Base-by-base conservation (phyloP, 2,888 invertebrate genomes). In the Phytoseiulus persimilis region DNA sequence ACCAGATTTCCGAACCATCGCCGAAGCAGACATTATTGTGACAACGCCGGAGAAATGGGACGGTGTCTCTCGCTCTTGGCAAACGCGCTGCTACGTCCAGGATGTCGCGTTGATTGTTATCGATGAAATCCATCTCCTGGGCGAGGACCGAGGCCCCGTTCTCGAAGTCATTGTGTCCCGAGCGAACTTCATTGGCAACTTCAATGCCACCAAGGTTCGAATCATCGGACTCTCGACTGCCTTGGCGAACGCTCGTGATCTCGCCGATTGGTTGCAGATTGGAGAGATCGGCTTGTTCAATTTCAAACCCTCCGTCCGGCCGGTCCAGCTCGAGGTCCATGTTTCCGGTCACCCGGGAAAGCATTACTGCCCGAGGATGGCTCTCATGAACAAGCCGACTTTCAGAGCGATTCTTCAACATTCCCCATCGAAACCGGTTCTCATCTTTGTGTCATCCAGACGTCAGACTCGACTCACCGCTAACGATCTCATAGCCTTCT, bases 41-140 rank as follows among this genome's bases (percentile, higher is more conserved):
- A 99, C 99, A 0, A 99, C 99, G 0, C 99, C 99, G 0, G 99
- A 99, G 93, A 99, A 99, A 93, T 99, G 99, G 99, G 99, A 99
- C 93, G 99, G 99, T 90, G 97, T 99, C 92, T 98, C 98, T 93
- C 95, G 99, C 90, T 97, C 97, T 91, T 99, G 99, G 99, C 98
- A 98, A 92, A 98, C 97, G 0, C 94, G 99, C 91, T 95, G 95
- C 93, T 99, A 99, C 92, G 99, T 99, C 0, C 93, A 93, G 91
- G 92, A 96, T 92, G 98, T 99, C 0, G 95, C 96, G 0, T 94
- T 99, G 11, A 96, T 99, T 91, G 95, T 99, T 46, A 98, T 99
- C 91, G 99, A 99, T 93, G 99, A 99, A 94, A 99, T 99, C 92
- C 99, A 99, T 94, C 94, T 99, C 90, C 94, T 99, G 90, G 98